Percentiles rank a stretch among this genome's conserved stretches.
These are phyloP conservation scores for Halesus radiatus DNA, from an alignment of 1,140 invertebrate species.

Conservation along the genomic window DNA sequence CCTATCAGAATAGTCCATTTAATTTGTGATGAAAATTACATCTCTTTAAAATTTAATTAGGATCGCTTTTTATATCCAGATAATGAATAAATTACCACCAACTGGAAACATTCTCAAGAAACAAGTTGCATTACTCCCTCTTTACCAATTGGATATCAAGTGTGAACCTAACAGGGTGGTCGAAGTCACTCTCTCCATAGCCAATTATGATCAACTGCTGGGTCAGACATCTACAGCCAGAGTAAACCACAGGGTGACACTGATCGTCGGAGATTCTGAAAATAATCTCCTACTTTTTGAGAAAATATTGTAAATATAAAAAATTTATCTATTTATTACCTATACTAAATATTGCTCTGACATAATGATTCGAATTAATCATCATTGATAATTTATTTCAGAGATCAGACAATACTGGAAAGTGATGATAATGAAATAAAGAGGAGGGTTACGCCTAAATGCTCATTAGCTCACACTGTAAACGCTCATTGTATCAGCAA, in stretches of 20 bases:
- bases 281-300: slow-evolving; percentile 66
- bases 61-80: slow-evolving; percentile 56
- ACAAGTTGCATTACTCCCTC: slow-evolving; percentile 66
- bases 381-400: background rate
- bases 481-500: slow-evolving; percentile 65
- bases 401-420: slow-evolving; percentile 12
- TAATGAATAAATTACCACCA: slow-evolving; percentile 68
- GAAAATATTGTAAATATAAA: slow-evolving; percentile 43
- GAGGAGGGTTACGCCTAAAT: slow-evolving; percentile 62
- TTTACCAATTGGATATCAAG: slow-evolving; percentile 62
- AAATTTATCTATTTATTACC: background rate
- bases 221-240: slow-evolving; percentile 64
- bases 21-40: too few species aligned
- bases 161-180: slow-evolving; percentile 59
- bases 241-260: slow-evolving; percentile 62
- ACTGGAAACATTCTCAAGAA: slow-evolving; percentile 64
- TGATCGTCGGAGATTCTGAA: slow-evolving; percentile 69
- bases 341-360: slow-evolving; percentile 61
- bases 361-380: background rate
- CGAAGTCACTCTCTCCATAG: slow-evolving; percentile 59
- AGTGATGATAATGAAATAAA: slow-evolving; percentile 62
- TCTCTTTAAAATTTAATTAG: too few species aligned
- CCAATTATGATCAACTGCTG: slow-evolving; percentile 63
- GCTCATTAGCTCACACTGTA: slow-evolving; percentile 62
- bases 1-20: background rate